These are phyloP conservation scores for Sylvia borin DNA, from an alignment of 2,797 vertebrate genomes.

Conservation along the genomic window DNA sequence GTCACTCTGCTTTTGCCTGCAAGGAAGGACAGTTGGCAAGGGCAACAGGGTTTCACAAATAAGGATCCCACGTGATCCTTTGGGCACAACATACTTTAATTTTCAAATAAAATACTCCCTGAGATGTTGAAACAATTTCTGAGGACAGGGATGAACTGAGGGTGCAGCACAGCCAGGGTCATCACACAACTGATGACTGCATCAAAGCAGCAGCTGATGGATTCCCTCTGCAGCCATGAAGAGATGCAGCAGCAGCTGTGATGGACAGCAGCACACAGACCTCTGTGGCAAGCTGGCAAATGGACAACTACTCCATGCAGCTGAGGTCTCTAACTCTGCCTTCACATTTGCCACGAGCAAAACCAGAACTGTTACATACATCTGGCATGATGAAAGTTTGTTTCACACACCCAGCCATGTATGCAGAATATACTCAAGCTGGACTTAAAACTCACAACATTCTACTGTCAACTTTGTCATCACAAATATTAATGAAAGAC, in stretches of 20 bases:
- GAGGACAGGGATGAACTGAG: background rate
- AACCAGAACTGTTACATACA: background rate
- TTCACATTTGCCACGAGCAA: background rate
- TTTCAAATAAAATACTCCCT: background rate
- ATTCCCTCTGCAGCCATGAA: background rate
- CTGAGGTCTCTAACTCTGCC: background rate
- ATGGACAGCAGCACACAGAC: background rate
- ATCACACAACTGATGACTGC: background rate
- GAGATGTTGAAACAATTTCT: background rate
- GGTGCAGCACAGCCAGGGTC: background rate
- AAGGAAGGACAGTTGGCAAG: background rate
- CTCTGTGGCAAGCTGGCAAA: background rate
- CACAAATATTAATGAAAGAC: background rate
- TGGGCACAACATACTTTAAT: background rate
- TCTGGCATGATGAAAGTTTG: background rate
- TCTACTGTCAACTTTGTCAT: background rate
- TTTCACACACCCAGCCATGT: background rate
- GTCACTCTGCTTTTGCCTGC: background rate
- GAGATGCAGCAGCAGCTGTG: background rate
- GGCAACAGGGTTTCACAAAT: background rate
- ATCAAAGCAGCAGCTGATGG: background rate
- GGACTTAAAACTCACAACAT: background rate
- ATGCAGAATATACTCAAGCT: background rate
- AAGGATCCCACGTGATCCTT: fast-evolving
- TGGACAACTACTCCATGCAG: background rate